phyloP scores from a whole-genome alignment of 2,797 vertebrate genomes.

The Trichosurus vulpecula region DNA sequence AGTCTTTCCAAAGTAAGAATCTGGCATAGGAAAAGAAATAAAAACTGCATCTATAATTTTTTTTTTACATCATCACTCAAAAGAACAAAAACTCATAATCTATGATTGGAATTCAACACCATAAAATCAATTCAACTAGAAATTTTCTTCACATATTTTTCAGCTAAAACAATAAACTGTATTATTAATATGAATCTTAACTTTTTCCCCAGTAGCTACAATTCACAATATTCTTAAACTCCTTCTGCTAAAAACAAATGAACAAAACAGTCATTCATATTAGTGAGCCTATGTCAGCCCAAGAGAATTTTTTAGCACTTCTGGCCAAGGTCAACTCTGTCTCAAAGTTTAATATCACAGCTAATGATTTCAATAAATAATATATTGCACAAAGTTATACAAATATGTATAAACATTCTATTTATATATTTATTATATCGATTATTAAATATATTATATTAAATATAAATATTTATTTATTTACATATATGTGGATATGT shows the following conservation, averaged over 20 bases:
- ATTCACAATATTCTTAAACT: neutral
- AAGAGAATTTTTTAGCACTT: neutral
- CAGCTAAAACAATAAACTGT: neutral
- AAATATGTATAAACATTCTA: neutral
- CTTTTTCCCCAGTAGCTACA: neutral
- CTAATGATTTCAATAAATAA: neutral
- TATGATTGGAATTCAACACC: neutral
- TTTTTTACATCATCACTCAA: slow-evolving; percentile 11
- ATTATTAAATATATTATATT: too few relatives aligned
- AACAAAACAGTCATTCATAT: neutral
- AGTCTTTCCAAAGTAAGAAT: slow-evolving; percentile 12
- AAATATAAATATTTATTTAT: too few relatives aligned
- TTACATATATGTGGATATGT: too few relatives aligned
- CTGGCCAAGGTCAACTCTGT: neutral
- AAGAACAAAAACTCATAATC: neutral
- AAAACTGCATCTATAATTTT: neutral
- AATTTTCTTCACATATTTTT: neutral
- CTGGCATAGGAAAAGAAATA: slow-evolving; percentile 21
- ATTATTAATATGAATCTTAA: neutral
- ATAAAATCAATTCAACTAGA: neutral
- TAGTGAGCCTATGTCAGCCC: neutral
- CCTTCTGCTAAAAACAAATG: neutral
- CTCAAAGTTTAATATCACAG: neutral
- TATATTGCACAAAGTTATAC: neutral
- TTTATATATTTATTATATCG: too few relatives aligned